A percentile compares a stretch with the other conserved stretches of the same genome.
Conservation (phyloP, 2,797 vertebrate genomes). For the Hafferia zeledoni region DNA sequence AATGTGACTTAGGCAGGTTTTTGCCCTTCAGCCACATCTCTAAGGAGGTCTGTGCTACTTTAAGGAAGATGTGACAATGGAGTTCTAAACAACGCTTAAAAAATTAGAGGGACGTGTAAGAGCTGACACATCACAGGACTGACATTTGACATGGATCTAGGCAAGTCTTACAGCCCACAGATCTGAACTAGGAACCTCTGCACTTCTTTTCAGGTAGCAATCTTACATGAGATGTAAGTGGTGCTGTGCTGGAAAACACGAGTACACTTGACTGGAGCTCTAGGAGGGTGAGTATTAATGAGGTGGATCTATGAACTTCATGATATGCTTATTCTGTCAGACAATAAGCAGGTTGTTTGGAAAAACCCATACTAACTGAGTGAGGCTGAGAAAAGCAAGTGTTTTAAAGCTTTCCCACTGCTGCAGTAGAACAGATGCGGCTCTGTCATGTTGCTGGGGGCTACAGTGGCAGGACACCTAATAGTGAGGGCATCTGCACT, state of each 20-base stretch:
- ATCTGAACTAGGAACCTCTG: not conserved
- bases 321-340: not conserved
- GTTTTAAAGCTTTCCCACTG: not conserved
- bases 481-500: not conserved
- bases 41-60: not conserved
- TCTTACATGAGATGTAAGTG: not conserved
- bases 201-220: not conserved
- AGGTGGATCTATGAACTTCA: not conserved
- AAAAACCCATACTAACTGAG: not conserved
- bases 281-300: not conserved
- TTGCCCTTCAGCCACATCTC: not conserved
- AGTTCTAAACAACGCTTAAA: not conserved
- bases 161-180: not conserved
- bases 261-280: not conserved
- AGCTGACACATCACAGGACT: not conserved
- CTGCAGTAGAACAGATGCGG: rapidly evolving
- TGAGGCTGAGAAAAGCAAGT: not conserved
- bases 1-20: not conserved
- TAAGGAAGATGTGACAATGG: not conserved
- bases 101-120: not conserved
- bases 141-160: not conserved
- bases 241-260: not conserved
- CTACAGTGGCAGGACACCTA: not conserved
- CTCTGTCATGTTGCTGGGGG: not conserved
- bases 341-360: not conserved